Percentiles rank a stretch among this genome's conserved stretches.
These are phyloP conservation scores for Nomada fucata DNA, from an alignment of 2,888 invertebrate species.

Conservation along the genomic window DNA sequence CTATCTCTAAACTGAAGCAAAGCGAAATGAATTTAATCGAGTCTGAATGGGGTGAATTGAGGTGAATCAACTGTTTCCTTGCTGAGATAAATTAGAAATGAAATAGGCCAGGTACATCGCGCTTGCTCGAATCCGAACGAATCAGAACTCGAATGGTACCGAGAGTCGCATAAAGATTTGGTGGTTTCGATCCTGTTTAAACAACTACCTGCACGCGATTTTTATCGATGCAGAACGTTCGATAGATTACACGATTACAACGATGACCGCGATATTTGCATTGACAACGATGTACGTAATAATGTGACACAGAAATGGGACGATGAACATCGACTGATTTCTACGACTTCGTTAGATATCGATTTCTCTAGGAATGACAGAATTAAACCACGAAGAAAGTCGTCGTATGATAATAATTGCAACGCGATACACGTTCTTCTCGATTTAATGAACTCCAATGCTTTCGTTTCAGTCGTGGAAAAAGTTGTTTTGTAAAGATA, in stretches of 20 bases:
- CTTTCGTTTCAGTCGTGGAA: too few relatives aligned
- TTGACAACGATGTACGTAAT: slow-evolving; percentile 33
- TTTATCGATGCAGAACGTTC: slow-evolving; percentile 11
- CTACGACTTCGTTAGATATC: slow-evolving; percentile 40
- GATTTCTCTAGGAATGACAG: slow-evolving; percentile 33
- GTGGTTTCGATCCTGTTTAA: background rate
- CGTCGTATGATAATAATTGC: background rate
- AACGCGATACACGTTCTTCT: too few relatives aligned
- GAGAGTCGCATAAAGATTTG: background rate
- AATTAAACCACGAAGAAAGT: slow-evolving; percentile 24
- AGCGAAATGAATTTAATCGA: background rate
- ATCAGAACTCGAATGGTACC: background rate
- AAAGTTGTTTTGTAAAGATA: too few relatives aligned
- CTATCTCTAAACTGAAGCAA: background rate
- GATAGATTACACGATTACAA: background rate
- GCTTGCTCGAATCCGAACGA: too few relatives aligned
- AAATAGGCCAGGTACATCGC: too few relatives aligned
- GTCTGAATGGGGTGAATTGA: background rate
- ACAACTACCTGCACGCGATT: background rate
- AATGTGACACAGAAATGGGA: slow-evolving; percentile 29
- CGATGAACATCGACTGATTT: slow-evolving; percentile 30
- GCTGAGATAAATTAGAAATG: slow-evolving; percentile 5
- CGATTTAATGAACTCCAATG: too few relatives aligned
- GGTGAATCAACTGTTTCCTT: background rate
- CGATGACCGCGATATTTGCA: slow-evolving; percentile 34